A percentile compares a stretch with the other conserved stretches of the same genome.
These are phyloP conservation scores for Enhydra lutris DNA, from an alignment of 2,113 vertebrate species.

Conservation along the genomic window DNA sequence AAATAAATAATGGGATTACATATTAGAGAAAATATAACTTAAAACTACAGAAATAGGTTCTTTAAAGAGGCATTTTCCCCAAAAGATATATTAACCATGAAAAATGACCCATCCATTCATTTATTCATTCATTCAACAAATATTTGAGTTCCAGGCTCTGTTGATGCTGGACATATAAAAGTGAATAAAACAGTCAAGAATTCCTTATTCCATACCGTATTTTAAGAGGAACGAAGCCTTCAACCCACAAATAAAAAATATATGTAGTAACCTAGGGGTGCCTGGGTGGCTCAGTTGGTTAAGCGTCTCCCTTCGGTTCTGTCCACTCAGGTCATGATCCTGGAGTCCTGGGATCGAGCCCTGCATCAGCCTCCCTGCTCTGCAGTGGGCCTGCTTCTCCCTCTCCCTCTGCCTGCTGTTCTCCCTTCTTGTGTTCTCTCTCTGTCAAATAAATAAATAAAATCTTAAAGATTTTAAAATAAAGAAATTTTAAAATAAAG, in stretches of 20 bases:
- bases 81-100: not conserved
- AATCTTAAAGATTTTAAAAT: no score
- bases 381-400: no score
- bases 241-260: not conserved
- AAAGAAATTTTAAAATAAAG: not conserved
- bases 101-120: not conserved
- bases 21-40: not conserved
- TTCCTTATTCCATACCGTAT: not conserved
- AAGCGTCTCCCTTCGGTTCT: no score
- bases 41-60: not conserved
- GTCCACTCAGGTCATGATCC: no score
- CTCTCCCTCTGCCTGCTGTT: no score
- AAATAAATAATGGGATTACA: not conserved
- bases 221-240: not conserved
- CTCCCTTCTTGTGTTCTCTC: no score
- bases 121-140: not conserved
- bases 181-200: not conserved
- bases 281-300: no score
- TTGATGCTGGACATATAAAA: not conserved
- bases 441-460: no score
- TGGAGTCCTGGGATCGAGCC: no score
- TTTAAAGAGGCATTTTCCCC: not conserved
- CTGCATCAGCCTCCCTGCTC: no score
- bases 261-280: not conserved
- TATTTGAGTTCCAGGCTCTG: not conserved